These are phyloP conservation scores for Neoaliturus tenellus DNA, from an alignment of 2,888 invertebrate species.

Conservation along the genomic window DNA sequence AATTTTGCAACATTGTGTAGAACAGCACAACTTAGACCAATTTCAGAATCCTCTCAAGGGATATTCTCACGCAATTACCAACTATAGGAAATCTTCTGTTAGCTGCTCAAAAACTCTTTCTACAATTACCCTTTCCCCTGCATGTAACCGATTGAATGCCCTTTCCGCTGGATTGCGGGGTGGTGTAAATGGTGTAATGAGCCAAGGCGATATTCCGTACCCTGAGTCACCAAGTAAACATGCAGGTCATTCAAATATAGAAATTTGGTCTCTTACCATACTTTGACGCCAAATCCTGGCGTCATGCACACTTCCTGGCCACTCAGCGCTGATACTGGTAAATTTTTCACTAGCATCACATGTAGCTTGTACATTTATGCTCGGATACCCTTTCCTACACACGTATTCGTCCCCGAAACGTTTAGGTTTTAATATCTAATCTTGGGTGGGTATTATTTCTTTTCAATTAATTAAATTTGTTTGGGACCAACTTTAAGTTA, in stretches of 20 bases:
- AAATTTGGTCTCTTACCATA: background rate
- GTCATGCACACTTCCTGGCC: conserved; percentile 37
- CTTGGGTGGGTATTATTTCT: no score
- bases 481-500: no score
- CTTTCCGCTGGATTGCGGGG: conserved; percentile 6
- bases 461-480: no score
- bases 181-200: conserved; percentile 28
- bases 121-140: conserved; percentile 31
- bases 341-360: conserved; percentile 47
- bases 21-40: no score
- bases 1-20: no score
- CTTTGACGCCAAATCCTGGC: conserved; percentile 30
- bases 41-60: no score
- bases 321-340: conserved; percentile 23
- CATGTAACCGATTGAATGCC: conserved; percentile 16
- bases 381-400: conserved; percentile 19
- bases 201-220: conserved; percentile 19
- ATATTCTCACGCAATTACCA: conserved; percentile 18
- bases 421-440: no score
- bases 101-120: conserved; percentile 28
- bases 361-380: conserved; percentile 40
- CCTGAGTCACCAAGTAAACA: conserved; percentile 33
- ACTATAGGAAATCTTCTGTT: conserved; percentile 22
- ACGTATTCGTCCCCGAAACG: conserved; percentile 42
- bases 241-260: conserved; percentile 3